Conservation (phyloP, 2,113 vertebrate species). For the Vulpes ferrilata region DNA sequence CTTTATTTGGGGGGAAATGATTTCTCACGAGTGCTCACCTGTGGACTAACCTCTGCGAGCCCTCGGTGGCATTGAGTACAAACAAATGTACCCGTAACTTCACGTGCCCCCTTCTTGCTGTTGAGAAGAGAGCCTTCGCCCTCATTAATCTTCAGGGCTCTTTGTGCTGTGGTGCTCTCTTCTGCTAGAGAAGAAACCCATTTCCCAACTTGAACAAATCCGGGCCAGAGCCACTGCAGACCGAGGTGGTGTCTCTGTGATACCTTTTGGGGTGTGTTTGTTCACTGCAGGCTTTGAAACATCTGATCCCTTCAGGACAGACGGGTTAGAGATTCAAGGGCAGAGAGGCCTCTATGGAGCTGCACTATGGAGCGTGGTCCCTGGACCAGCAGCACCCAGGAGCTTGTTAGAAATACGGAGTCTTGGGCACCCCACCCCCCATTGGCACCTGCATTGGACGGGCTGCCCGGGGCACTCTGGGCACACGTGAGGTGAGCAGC, state of each 20-base stretch:
- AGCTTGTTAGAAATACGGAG: not conserved
- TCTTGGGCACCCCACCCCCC: fast-evolving
- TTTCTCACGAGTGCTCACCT: not conserved
- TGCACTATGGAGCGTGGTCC: fast-evolving
- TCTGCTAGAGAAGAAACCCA: not conserved
- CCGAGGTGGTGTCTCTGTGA: not conserved
- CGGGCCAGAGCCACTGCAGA: not conserved
- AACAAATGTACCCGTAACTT: not conserved
- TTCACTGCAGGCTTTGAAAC: not conserved
- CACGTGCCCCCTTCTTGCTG: not conserved
- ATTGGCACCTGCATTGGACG: fast-evolving
- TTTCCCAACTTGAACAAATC: not conserved
- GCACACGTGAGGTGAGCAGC: too few species aligned
- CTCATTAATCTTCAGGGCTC: not conserved
- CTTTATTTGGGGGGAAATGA: not conserved
- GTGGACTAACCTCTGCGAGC: not conserved
- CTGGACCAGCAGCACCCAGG: not conserved
- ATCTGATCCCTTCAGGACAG: not conserved
- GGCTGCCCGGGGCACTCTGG: not conserved
- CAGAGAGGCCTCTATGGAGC: not conserved
- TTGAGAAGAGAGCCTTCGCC: not conserved
- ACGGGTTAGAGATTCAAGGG: not conserved
- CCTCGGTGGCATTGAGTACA: not conserved
- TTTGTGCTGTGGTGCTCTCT: not conserved
- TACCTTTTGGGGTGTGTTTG: not conserved